Conservation (phyloP, 1,140 invertebrate species). For the Diorhabda sublineata region DNA sequence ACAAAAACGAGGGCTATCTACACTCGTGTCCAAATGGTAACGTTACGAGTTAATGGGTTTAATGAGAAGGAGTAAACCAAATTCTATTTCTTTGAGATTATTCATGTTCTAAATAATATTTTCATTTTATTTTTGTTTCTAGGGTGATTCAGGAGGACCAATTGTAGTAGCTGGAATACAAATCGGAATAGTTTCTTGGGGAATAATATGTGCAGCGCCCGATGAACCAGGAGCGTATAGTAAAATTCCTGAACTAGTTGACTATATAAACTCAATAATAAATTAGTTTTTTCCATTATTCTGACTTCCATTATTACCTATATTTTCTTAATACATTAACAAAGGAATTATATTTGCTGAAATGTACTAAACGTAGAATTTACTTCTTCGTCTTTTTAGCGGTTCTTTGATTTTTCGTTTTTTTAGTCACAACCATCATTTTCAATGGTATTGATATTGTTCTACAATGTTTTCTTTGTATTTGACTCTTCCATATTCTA, state of each 20-base stretch:
- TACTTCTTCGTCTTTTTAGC: neutral
- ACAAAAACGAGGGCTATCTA: too few species aligned
- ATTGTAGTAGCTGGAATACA: slow-evolving; percentile 47
- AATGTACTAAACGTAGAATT: neutral
- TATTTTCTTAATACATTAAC: neutral
- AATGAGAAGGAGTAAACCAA: too few species aligned
- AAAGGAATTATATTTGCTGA: neutral
- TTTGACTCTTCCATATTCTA: too few species aligned
- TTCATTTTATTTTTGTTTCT: slow-evolving; percentile 15
- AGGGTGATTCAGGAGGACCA: slow-evolving; percentile 55
- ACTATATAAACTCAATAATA: slow-evolving; percentile 24
- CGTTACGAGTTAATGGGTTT: too few species aligned
- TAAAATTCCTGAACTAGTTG: slow-evolving; percentile 39
- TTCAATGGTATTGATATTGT: neutral
- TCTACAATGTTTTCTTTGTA: too few species aligned
- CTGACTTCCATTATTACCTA: neutral
- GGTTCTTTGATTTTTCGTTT: neutral
- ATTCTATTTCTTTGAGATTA: neutral
- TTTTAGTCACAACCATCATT: too few species aligned
- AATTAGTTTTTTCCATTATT: neutral
- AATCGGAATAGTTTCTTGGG: slow-evolving; percentile 51
- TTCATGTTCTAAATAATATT: neutral
- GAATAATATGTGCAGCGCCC: slow-evolving; percentile 42
- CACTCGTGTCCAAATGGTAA: too few species aligned
- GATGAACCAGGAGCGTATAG: slow-evolving; percentile 49